These are phyloP conservation scores for Nomada hirtipes DNA, from an alignment of 2,888 invertebrate genomes.

Conservation along the genomic window DNA sequence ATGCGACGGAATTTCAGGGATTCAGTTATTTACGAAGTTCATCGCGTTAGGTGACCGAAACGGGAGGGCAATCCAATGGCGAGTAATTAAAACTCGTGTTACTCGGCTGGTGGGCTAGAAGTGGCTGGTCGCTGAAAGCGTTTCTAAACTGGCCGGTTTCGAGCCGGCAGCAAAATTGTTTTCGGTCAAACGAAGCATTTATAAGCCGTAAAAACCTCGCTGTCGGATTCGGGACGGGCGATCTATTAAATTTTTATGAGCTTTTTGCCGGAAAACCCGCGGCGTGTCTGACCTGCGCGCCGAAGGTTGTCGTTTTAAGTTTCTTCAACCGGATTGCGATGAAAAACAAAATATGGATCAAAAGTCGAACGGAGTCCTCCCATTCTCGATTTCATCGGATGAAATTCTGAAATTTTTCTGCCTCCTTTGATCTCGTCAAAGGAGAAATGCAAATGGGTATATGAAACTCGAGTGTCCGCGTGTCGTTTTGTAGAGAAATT, in stretches of 20 bases:
- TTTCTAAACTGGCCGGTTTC: constrained; percentile 42
- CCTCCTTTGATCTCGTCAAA: neutral
- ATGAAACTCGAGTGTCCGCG: no score
- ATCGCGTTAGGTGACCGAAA: constrained; percentile 29
- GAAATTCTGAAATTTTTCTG: neutral
- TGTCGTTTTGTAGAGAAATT: no score
- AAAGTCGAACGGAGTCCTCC: neutral
- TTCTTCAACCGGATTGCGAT: constrained; percentile 13
- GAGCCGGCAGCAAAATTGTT: constrained; percentile 74
- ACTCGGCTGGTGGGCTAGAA: constrained; percentile 14
- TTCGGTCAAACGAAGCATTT: constrained; percentile 79
- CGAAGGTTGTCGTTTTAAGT: constrained; percentile 43
- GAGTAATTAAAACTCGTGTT: constrained; percentile 43
- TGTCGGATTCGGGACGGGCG: constrained; percentile 71
- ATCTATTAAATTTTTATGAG: constrained; percentile 82
- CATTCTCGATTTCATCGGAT: neutral
- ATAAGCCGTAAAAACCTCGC: constrained; percentile 76
- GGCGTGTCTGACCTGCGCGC: constrained; percentile 25
- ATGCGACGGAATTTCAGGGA: neutral
- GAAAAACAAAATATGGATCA: constrained; percentile 11
- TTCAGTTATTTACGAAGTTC: constrained; percentile 34
- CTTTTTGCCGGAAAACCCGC: constrained; percentile 65
- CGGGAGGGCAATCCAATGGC: constrained; percentile 10
- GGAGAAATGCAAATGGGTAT: neutral
- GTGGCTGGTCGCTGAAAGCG: constrained; percentile 24